Base-by-base conservation (phyloP, 2,113 vertebrate genomes). In the Calypte anna region DNA sequence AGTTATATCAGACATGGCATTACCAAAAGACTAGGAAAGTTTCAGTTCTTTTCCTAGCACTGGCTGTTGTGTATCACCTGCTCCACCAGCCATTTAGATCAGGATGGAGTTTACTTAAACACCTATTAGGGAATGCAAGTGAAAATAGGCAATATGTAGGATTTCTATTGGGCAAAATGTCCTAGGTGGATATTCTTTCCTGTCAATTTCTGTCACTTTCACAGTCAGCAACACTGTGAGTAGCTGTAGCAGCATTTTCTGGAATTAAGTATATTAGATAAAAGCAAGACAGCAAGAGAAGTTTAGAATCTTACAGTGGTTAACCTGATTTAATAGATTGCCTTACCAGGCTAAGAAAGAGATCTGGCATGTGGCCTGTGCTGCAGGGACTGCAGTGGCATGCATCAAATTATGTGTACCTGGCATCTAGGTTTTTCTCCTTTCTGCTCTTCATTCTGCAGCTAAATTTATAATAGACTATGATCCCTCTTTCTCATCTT, bases 201-300 rank as follows among this genome's bases (percentile, higher is more conserved):
- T 77, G 14, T 80, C 63, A 59, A 30, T 86, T 86, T 90, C 77
- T 96, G 86, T 78, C 69, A 66, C 57, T 88, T 88, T 91, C 53
- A 68, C 21, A 93, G 85, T 87, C 81, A 94, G 87, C 84, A 94
- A 87, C 90, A 77, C 76, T 74, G 85, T 85, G 43, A 95, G 90
- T 90, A 95, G 92, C 84, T 97, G 88, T 94, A 98, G 88, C 95
- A 96, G 91, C 91, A 97, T 86, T 69, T 95, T 92, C 91, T 92
- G 88, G 88, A 96, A 93, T 17, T 68, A 86, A 86, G 36, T 43
- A 91, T 82, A 91, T 88, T 57, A 90, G 68, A 92, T 94, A 94
- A 96, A 96, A 96, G n/a, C 25, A 40, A 96, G 85, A 61, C 90
- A 96, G 61, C 61, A 90, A 79, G 73, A 91, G 78, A 96, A 93